Evolutionary conservation across 2,113 vertebrate species (phyloP), one percentile per base, ranked within the genome.

Genomic region (Gorsachius goisagi): DNA sequence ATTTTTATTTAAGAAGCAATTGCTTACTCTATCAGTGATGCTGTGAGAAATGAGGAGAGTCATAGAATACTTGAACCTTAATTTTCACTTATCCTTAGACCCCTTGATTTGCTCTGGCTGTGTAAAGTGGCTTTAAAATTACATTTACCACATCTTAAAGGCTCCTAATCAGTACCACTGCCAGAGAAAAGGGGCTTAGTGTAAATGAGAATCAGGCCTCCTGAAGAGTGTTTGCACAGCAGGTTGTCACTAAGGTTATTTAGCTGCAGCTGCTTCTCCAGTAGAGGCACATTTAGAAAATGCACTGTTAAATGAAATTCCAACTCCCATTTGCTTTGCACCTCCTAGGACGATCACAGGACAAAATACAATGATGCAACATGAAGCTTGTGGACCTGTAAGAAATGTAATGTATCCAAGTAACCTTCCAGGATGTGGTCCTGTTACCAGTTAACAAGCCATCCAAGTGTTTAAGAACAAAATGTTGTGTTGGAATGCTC

Each of bases 81-180:
- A 75, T 75, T 78, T 91, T 87, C 11, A 78, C 62, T 87, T 91
- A 55, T 92, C 20, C 68, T 85, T 75, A 93, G 9, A 11, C 12
- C 11, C 9, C 27, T 60, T 87, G 28, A 59, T 78, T 91, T 85
- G 6, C 11, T 81, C 44, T 93, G 69, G 24, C 32, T 89, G 79
- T n/a, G 84, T 64, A 85, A 93, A 94, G 45, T 56, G 27, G 33
- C 24, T 90, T 94, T 81, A 75, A 94, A 93, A 87, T 75, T 81
- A 39, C 35, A 39, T 56, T 84, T 90, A 50, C 33, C 28, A 4
- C 21, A 15, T 81, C 39, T 75, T 90, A 75, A 92, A 92, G 23
- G 24, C 11, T 78, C 52, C 37, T 83, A 68, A 81, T 81, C 68
- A 55, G 59, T 78, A 90, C 10, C 10, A 60, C 24, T 67, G 30